A percentile compares a stretch with the other conserved stretches of the same genome.
These are phyloP conservation scores for Mirounga angustirostris DNA, from an alignment of 2,113 vertebrate species.

Conservation along the genomic window DNA sequence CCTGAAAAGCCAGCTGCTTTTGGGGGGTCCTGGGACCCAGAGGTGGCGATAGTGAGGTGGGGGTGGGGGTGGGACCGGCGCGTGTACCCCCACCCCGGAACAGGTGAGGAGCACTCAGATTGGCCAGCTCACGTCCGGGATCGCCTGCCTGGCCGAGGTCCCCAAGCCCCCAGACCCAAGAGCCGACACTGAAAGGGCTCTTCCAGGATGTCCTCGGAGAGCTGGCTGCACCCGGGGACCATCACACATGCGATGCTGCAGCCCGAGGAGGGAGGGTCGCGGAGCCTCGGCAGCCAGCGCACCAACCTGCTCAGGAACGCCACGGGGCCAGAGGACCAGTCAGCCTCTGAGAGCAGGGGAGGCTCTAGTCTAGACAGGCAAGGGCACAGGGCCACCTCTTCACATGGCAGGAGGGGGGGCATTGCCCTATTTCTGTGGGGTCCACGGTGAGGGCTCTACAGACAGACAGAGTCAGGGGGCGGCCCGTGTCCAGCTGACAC, in stretches of 20 bases:
- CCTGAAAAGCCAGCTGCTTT: not conserved
- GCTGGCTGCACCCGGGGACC: not conserved
- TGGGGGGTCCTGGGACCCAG: not conserved
- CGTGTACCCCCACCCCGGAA: not conserved
- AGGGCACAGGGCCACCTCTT: not conserved
- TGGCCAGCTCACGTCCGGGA: not conserved
- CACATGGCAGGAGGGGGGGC: rapidly evolving
- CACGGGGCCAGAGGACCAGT: not conserved
- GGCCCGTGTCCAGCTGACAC: rapidly evolving
- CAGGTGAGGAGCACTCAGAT: rapidly evolving
- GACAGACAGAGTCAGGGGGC: not conserved
- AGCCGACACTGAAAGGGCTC: not conserved
- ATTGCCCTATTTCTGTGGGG: not conserved
- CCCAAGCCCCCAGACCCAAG: not conserved
- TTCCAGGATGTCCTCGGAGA: not conserved
- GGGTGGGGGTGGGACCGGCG: not conserved
- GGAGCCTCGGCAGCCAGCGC: rapidly evolving
- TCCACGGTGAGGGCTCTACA: not conserved
- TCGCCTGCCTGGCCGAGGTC: not conserved
- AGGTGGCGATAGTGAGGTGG: not conserved
- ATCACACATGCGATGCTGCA: not conserved
- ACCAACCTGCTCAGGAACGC: not conserved
- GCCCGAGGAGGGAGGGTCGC: rapidly evolving
- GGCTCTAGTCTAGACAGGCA: not conserved
- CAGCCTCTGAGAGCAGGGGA: not conserved